These are phyloP conservation scores for Bufo bufo DNA, from an alignment of 2,113 vertebrate genomes.

Conservation along the genomic window DNA sequence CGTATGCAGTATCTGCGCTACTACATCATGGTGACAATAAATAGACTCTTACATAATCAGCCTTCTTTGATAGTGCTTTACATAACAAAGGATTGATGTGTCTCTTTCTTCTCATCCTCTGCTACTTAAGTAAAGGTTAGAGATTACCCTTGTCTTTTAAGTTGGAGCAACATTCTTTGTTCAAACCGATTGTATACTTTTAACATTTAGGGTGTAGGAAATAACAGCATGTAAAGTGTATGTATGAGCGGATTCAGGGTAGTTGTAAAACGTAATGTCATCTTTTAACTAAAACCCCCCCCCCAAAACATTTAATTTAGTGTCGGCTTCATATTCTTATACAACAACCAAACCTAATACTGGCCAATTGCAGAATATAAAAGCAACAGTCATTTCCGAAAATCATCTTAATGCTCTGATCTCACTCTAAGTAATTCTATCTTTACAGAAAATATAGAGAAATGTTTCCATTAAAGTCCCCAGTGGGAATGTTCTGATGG, in stretches of 20 bases:
- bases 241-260: neutral
- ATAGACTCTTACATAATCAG: neutral
- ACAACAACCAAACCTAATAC: neutral
- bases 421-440: neutral
- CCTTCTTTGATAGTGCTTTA: neutral
- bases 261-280: neutral
- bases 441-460: neutral
- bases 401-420: neutral
- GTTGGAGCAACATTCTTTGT: neutral
- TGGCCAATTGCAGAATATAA: too few species aligned
- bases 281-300: too few species aligned
- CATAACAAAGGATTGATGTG: neutral
- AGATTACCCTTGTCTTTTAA: neutral
- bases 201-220: neutral
- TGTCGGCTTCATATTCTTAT: neutral
- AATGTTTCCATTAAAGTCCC: neutral
- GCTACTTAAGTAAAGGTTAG: neutral
- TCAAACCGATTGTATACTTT: neutral
- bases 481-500: neutral
- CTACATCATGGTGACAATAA: neutral
- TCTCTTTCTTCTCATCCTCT: neutral
- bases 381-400: neutral
- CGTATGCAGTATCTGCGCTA: too few species aligned
- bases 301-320: neutral
- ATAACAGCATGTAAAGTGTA: neutral